Evolutionary conservation across 2,888 invertebrate species (phyloP).

Genomic region (Lycophotia porphyrea): DNA sequence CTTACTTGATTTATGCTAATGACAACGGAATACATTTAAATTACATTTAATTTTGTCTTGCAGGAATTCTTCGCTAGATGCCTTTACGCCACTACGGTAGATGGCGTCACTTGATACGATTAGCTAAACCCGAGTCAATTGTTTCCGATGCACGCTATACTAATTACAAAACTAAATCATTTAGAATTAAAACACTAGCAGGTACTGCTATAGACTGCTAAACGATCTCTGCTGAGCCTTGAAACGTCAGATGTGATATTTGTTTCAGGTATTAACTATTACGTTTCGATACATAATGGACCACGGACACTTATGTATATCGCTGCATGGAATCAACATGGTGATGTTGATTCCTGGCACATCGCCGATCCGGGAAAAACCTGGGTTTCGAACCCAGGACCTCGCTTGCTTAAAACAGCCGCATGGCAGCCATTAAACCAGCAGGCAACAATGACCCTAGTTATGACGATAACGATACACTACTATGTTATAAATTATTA

Average conservation of each 20-base stretch:
- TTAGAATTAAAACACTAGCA: neutral
- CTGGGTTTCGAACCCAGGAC: neutral
- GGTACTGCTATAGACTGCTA: neutral
- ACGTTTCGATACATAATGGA: no score
- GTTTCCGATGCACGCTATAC: conserved; percentile 18
- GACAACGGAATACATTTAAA: neutral
- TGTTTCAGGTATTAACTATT: neutral
- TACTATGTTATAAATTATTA: neutral
- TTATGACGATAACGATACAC: neutral
- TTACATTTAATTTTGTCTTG: conserved; percentile 5
- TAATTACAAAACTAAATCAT: conserved; percentile 26
- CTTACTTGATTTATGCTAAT: neutral
- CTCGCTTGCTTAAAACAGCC: neutral
- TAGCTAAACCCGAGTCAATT: neutral
- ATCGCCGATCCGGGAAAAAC: neutral
- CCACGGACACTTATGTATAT: no score
- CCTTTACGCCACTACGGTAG: conserved; percentile 13
- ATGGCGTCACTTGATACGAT: no score
- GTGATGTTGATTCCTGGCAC: no score
- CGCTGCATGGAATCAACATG: no score
- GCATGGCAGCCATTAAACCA: neutral
- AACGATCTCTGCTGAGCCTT: conserved; percentile 5
- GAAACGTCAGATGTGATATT: neutral
- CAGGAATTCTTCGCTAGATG: conserved; percentile 44
- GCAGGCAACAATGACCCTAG: neutral